Base-by-base conservation (phyloP, 2,113 vertebrate species). In the Gasterosteus nipponicus region DNA sequence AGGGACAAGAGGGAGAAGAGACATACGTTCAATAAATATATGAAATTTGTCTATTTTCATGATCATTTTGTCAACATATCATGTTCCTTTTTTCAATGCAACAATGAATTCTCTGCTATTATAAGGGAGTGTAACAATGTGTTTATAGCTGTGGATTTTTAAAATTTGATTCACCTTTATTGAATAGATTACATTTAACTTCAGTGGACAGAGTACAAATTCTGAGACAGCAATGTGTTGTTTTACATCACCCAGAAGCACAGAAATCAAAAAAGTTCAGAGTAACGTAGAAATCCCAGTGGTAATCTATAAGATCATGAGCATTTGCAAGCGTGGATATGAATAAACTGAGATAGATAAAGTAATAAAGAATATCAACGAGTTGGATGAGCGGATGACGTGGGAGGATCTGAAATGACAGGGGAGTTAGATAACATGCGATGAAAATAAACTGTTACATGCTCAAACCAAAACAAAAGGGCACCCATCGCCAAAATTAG, bases 21-120 rank as follows among this genome's bases (percentile, higher is more conserved):
- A 84, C 51, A 54, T 41, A 46, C 29, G 0, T 53, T 78, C 16
- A 63, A 33, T 75, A 35, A 65, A 81, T 42, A 58, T 65, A 74
- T 81, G 15, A 75, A 75, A 75, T 70, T 11, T 69, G 61, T 77
- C 58, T 82, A 82, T 79, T 86, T 90, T 80, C 69, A 78, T 80
- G 59, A 61, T 68, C 10, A 66, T 68, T 68, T 69, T 82, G 62
- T 87, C 53, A 22, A 44, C 26, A 69, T 81, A 65, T 11, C n/a
- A 63, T 26, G 31, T 66, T 64, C 70, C 0, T 74, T 73, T 68
- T 46, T 58, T 26, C 46, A 87, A 86, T 82, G 86, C 88, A 89
- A 82, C 4, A 10, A 71, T 71, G 7, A 75, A 86, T 64, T 18
- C 46, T 38, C 9, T 60, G 42, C 61, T 41, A 46, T 14, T 61